Base-by-base conservation (phyloP, 2,888 invertebrate species). In the Sphinx pinastri region DNA sequence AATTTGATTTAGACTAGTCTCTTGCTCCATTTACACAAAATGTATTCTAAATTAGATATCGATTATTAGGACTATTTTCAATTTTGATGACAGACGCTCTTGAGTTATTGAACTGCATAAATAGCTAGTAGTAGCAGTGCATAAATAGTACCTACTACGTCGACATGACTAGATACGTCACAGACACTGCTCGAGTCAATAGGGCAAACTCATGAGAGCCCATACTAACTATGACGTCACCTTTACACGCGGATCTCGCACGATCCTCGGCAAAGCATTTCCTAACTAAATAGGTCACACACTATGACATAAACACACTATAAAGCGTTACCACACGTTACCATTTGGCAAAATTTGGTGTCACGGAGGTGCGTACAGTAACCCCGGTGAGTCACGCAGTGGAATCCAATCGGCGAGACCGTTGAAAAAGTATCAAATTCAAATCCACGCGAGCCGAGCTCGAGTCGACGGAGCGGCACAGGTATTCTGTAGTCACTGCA, bases 371-470 rank as follows among this genome's bases (percentile, higher is more conserved):
- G 55, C 76, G 88, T 82, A 78, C 86, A 83, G 81, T 86, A 86
- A 88, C 88, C 88, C 84, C 86, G 79, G 79, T 92, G 92, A 92
- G 78, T 92, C 91, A 92, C 76, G 73, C 77, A 76, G 77, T 77
- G 77, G 79, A 80, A 81, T 81, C 84, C 81, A 84, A 89, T 81
- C 78, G 75, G 79, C 76, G 77, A 78, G 82, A 83, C 83, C 82
- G 84, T 87, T 85, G 81, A 82, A 80, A 79, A 82, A 79, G 76
- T 75, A 81, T 78, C 79, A 74, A 80, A 83, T 82, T 82, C 77
- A 73, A 81, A 83, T 79, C 79, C 79, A 73, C 73, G 63, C 59
- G 59, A 70, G 57, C 45, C 57, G 31, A 31, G 52, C 51, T 52
- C 67, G 59, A 51, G 25, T 57, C 16, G 25, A 45, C 63, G 54